Evolutionary conservation across 2,888 invertebrate species (phyloP).

Genomic region (Drosophila antonietae): DNA sequence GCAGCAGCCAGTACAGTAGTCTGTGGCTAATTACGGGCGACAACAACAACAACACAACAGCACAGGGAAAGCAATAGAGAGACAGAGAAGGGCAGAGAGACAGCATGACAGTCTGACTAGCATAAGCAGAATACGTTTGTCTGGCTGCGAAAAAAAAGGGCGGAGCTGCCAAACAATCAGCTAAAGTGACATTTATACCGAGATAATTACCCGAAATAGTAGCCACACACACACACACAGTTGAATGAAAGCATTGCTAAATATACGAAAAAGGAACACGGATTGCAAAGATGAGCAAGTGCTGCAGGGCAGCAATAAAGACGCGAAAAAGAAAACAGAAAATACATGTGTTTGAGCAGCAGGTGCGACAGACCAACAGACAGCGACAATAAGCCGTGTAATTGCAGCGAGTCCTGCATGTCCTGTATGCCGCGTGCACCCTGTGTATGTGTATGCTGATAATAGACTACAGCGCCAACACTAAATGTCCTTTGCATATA

Average conservation of each 20-base stretch:
- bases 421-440: background rate
- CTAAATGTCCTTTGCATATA: constrained; percentile 33
- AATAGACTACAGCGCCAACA: constrained; percentile 47
- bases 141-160: background rate
- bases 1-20: constrained; percentile 30
- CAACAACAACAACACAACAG: background rate
- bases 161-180: constrained; percentile 62
- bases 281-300: constrained; percentile 28
- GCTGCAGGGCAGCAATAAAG: constrained; percentile 1
- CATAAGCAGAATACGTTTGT: constrained; percentile 5
- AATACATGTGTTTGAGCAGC: constrained; percentile 19
- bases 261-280: constrained; percentile 15
- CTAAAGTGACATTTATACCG: constrained; percentile 67
- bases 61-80: constrained; percentile 5
- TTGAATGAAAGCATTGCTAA: background rate
- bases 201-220: constrained; percentile 67
- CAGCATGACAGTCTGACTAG: background rate
- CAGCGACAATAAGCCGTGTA: constrained; percentile 30
- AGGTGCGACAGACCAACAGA: constrained; percentile 13
- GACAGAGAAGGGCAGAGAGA: background rate
- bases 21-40: constrained; percentile 64
- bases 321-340: background rate
- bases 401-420: constrained; percentile 8
- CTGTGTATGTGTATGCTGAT: constrained; percentile 21
- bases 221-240: constrained; percentile 27